These are phyloP conservation scores for Cyprinodon brontotheroides DNA, from an alignment of 2,113 vertebrate species.

Conservation along the genomic window DNA sequence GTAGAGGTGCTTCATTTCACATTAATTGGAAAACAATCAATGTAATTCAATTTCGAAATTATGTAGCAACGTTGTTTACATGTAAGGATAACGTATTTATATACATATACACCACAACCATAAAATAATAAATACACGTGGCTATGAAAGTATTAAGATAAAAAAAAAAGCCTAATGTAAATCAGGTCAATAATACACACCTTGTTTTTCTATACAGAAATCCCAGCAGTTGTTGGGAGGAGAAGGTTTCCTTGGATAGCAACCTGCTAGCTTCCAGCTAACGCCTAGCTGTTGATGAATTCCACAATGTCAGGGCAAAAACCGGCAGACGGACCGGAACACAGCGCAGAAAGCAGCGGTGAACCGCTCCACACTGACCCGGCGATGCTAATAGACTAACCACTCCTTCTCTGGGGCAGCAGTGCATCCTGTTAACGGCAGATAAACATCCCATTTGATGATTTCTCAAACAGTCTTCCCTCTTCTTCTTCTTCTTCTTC, in stretches of 20 bases:
- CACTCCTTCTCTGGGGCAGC: constrained; percentile 37
- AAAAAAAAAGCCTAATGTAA: not conserved
- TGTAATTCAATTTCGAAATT: constrained; percentile 37
- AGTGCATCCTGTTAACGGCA: constrained; percentile 54
- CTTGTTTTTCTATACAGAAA: constrained; percentile 16
- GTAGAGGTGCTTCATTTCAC: not conserved
- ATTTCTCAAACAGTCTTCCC: constrained; percentile 57
- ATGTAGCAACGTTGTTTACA: constrained; percentile 39
- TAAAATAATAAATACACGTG: not conserved
- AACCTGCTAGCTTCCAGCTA: constrained; percentile 60
- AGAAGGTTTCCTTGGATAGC: constrained; percentile 38
- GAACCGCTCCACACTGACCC: not conserved
- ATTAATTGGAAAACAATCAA: constrained; percentile 32
- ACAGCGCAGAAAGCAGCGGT: not conserved
- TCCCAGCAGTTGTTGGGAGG: constrained; percentile 21
- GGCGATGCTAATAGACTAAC: constrained; percentile 6
- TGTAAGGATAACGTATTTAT: not conserved
- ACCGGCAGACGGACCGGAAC: not conserved
- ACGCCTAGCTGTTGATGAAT: constrained; percentile 56
- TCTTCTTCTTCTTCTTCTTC: too few species aligned
- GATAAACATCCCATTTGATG: constrained; percentile 63
- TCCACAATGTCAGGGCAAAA: constrained; percentile 68
- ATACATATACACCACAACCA: too few species aligned
- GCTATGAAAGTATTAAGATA: not conserved
- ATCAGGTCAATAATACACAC: constrained; percentile 24